phyloP scores from a whole-genome alignment of 2,888 invertebrate species.

The Orthosia cruda region DNA sequence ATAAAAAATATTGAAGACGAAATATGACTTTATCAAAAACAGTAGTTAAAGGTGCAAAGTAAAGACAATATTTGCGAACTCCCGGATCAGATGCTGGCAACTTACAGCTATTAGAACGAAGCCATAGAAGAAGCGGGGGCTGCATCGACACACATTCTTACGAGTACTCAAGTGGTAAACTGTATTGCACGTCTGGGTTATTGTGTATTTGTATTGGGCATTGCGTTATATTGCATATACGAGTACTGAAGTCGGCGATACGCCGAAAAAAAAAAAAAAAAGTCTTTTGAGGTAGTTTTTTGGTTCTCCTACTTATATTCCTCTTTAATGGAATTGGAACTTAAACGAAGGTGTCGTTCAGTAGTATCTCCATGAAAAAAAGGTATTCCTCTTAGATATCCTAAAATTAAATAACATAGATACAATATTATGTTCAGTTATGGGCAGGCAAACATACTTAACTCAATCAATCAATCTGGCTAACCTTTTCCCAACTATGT shows the following conservation, averaged over 20 bases:
- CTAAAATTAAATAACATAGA: no score
- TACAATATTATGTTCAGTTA: no score
- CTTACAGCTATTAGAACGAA: conserved; percentile 64
- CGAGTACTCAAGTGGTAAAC: not conserved
- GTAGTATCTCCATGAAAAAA: no score
- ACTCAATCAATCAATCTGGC: no score
- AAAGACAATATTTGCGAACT: conserved; percentile 55
- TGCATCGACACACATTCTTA: conserved; percentile 8
- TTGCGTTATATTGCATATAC: not conserved
- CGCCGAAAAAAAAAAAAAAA: not conserved
- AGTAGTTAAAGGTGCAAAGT: conserved; percentile 26
- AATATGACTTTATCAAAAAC: not conserved
- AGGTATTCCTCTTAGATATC: no score
- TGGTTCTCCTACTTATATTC: no score
- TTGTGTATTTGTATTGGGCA: not conserved
- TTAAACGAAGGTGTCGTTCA: no score
- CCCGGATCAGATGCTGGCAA: conserved; percentile 52
- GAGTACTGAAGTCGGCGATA: not conserved
- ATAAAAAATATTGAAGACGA: not conserved
- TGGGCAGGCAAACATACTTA: no score
- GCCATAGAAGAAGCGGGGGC: conserved; percentile 41
- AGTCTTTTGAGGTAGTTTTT: no score
- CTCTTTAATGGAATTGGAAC: no score
- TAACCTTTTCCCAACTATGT: no score
- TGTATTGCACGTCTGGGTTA: not conserved